These are phyloP conservation scores for Reticulitermes speratus DNA, from an alignment of 1,140 invertebrate genomes.

Conservation along the genomic window DNA sequence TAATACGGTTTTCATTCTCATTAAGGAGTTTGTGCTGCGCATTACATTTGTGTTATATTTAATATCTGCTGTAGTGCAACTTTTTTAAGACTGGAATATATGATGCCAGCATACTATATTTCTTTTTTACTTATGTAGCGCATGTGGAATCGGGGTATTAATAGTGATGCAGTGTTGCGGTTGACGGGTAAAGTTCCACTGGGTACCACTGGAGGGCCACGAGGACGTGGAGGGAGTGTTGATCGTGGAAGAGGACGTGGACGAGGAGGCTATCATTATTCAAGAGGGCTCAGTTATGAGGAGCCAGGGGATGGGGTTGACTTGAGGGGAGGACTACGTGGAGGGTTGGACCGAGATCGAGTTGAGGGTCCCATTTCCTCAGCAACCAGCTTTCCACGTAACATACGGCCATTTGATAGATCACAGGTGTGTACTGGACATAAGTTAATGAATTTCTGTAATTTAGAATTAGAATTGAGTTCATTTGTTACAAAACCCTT, in stretches of 20 bases:
- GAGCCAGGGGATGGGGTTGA: conserved; percentile 49
- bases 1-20: too few species aligned
- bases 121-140: conserved; percentile 46
- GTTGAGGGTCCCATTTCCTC: conserved; percentile 20
- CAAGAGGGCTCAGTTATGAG: conserved; percentile 56
- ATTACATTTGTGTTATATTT: too few species aligned
- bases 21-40: too few species aligned
- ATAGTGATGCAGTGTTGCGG: conserved; percentile 56
- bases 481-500: too few species aligned
- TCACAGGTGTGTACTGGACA: conserved; percentile 40
- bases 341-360: conserved; percentile 9
- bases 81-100: too few species aligned
- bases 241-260: conserved; percentile 57
- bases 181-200: conserved; percentile 42
- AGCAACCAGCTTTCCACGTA: conserved; percentile 30
- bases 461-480: too few species aligned
- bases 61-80: too few species aligned
- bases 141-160: conserved; percentile 58
- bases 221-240: conserved; percentile 58
- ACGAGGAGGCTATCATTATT: conserved; percentile 55
- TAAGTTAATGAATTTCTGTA: too few species aligned
- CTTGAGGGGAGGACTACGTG: conserved; percentile 46
- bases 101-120: not conserved
- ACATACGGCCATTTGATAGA: conserved; percentile 44
- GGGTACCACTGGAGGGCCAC: conserved; percentile 16